Evolutionary conservation across 2,113 vertebrate genomes (phyloP).

Genomic region (Acrocephalus arundinaceus): DNA sequence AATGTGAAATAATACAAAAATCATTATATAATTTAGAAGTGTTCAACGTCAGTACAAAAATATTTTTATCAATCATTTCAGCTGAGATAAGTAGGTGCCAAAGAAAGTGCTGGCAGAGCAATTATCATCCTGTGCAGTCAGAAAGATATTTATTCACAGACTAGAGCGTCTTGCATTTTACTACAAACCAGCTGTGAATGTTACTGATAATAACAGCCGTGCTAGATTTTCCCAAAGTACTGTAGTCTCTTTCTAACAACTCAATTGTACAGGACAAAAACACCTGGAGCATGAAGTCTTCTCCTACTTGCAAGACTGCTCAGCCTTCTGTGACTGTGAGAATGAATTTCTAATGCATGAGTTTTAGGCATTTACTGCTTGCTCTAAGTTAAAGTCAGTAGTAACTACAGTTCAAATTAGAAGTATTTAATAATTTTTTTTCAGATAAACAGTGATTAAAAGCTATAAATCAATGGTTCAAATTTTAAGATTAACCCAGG

Average conservation of each 20-base stretch:
- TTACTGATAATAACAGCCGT: slow-evolving; percentile 71
- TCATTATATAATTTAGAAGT: slow-evolving; percentile 74
- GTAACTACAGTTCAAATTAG: background rate
- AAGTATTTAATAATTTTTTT: slow-evolving; percentile 5
- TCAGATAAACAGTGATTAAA: slow-evolving; percentile 15
- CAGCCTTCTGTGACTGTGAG: slow-evolving; percentile 51
- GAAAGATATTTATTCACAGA: slow-evolving; percentile 79
- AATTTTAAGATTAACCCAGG: background rate
- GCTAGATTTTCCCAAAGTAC: slow-evolving; percentile 64
- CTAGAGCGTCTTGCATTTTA: slow-evolving; percentile 68
- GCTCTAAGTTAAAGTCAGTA: slow-evolving; percentile 11
- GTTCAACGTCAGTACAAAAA: slow-evolving; percentile 73
- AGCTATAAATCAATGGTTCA: background rate
- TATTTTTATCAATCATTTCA: slow-evolving; percentile 78
- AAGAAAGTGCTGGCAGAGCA: slow-evolving; percentile 76
- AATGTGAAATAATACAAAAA: slow-evolving; percentile 68
- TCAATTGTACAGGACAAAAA: slow-evolving; percentile 66
- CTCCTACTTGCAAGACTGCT: slow-evolving; percentile 46
- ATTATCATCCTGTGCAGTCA: slow-evolving; percentile 77
- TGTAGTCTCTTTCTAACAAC: slow-evolving; percentile 58
- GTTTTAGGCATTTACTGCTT: slow-evolving; percentile 43
- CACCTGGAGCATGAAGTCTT: slow-evolving; percentile 51
- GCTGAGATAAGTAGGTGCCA: slow-evolving; percentile 75
- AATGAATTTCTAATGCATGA: slow-evolving; percentile 56
- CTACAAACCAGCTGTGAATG: slow-evolving; percentile 71